These are phyloP conservation scores for Montipora efflorescens DNA, from an alignment of 64 coral and sea anemone species.

Conservation along the genomic window DNA sequence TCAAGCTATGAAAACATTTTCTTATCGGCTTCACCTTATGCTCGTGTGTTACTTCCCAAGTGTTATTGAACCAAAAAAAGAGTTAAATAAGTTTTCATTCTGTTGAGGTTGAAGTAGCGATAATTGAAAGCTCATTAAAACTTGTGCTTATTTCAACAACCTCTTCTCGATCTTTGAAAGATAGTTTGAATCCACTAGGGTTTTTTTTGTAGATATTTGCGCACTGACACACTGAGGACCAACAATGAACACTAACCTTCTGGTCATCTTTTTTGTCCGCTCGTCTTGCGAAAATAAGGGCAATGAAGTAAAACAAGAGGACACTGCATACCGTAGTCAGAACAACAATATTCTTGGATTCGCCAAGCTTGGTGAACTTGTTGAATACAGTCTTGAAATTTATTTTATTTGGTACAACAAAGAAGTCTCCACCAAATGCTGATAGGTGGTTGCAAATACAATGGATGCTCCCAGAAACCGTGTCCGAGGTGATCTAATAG, in stretches of 20 bases:
- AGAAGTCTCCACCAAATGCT: slow-evolving; percentile 71
- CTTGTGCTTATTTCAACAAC: too few species aligned
- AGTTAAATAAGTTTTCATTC: too few species aligned
- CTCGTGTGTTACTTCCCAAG: too few species aligned
- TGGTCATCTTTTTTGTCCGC: slow-evolving; percentile 48
- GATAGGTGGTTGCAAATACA: slow-evolving; percentile 66
- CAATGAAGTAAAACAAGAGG: slow-evolving; percentile 20
- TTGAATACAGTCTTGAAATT: slow-evolving; percentile 26
- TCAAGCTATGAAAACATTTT: too few species aligned
- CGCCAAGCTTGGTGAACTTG: not conserved
- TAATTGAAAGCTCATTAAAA: too few species aligned
- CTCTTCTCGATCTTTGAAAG: too few species aligned
- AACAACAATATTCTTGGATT: slow-evolving; percentile 33
- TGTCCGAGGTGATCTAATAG: not conserved
- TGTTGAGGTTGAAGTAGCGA: too few species aligned
- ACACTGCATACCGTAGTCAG: slow-evolving; percentile 54
- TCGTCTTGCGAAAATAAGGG: slow-evolving; percentile 28
- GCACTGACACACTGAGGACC: not conserved
- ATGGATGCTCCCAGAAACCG: not conserved
- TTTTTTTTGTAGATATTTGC: too few species aligned
- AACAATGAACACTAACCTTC: slow-evolving; percentile 31
- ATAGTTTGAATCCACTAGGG: too few species aligned
- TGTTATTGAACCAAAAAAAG: too few species aligned
- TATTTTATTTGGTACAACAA: slow-evolving; percentile 61
- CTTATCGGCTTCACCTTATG: too few species aligned